Evolutionary conservation across 2,888 invertebrate species (phyloP).

Genomic region (Chymomyza amoena): DNA sequence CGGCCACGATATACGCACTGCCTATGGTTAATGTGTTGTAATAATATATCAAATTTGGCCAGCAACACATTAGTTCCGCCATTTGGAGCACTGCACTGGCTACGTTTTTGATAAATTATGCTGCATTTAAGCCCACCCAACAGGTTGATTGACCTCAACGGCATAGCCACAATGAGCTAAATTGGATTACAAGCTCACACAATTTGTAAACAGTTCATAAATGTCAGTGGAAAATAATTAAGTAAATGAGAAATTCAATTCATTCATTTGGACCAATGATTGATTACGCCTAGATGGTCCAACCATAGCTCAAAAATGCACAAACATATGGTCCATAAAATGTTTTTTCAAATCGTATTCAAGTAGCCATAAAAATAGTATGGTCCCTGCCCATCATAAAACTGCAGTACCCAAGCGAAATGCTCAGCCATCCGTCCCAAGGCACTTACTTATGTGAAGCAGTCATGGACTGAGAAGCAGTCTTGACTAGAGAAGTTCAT

Average conservation of each 20-base stretch:
- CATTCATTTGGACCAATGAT: neutral
- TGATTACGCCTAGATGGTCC: neutral
- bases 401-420: constrained; percentile 41
- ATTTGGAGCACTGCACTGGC: constrained; percentile 46
- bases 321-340: constrained; percentile 52
- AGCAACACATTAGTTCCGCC: constrained; percentile 65
- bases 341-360: constrained; percentile 56
- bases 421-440: neutral
- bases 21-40: constrained; percentile 27
- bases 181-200: constrained; percentile 6
- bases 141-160: constrained; percentile 42
- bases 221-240: constrained; percentile 27
- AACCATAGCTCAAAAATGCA: neutral
- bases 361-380: constrained; percentile 56
- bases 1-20: constrained; percentile 16
- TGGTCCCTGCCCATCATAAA: constrained; percentile 36
- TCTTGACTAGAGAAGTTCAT: constrained; percentile 34
- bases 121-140: constrained; percentile 36
- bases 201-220: constrained; percentile 50
- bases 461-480: neutral
- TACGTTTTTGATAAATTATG: constrained; percentile 34
- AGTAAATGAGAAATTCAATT: neutral
- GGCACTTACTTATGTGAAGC: neutral
- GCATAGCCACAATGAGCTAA: neutral
- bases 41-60: constrained; percentile 63